These are phyloP conservation scores for Mimas tiliae DNA, from an alignment of 2,888 invertebrate genomes.

Conservation along the genomic window DNA sequence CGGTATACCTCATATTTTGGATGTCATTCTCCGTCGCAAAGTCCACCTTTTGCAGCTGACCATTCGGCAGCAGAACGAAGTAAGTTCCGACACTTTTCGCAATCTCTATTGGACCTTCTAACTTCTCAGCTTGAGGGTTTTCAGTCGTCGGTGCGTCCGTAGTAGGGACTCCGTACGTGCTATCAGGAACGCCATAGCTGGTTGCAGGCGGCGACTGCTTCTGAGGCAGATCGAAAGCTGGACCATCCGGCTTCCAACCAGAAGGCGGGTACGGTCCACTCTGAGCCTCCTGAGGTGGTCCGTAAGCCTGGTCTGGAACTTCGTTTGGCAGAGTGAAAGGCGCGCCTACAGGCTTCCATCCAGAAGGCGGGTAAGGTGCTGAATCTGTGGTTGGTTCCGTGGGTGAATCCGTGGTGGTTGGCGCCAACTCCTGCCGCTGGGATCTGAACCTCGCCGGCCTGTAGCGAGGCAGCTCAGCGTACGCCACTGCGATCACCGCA, in stretches of 20 bases:
- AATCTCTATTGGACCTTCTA: slow-evolving; percentile 71
- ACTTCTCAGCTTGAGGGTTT: slow-evolving; percentile 64
- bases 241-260: slow-evolving; percentile 75
- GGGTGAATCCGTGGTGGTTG: slow-evolving; percentile 72
- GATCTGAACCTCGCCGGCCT: slow-evolving; percentile 75
- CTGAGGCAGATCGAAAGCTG: slow-evolving; percentile 68
- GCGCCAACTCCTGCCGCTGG: slow-evolving; percentile 75
- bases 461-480: slow-evolving; percentile 77
- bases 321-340: slow-evolving; percentile 63
- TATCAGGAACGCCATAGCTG: slow-evolving; percentile 64
- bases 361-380: slow-evolving; percentile 67
- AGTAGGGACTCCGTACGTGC: slow-evolving; percentile 57
- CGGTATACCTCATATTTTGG: slow-evolving; percentile 86
- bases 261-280: slow-evolving; percentile 69
- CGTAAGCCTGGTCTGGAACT: slow-evolving; percentile 41
- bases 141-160: slow-evolving; percentile 67
- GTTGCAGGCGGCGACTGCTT: slow-evolving; percentile 57
- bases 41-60: slow-evolving; percentile 85
- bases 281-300: slow-evolving; percentile 25
- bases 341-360: slow-evolving; percentile 73
- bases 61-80: slow-evolving; percentile 86
- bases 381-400: slow-evolving; percentile 67
- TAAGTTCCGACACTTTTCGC: slow-evolving; percentile 85
- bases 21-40: slow-evolving; percentile 80
- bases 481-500: slow-evolving; percentile 55